phyloP scores from a whole-genome alignment of 1,140 invertebrate species.

The Neotoxoptera formosana region DNA sequence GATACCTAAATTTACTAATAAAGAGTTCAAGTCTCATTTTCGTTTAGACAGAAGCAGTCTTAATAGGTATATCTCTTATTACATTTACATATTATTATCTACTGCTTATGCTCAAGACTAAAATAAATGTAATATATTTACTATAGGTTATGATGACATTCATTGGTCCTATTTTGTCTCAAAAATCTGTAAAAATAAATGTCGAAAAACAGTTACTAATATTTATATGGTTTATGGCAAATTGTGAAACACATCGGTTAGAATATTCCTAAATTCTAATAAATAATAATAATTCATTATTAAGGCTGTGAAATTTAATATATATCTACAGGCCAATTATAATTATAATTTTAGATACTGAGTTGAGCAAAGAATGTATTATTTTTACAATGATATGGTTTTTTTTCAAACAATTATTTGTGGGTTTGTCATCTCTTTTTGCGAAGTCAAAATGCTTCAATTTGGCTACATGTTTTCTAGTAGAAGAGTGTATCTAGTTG shows the following conservation, averaged over 20 bases:
- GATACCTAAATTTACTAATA: not conserved
- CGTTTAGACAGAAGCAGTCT: not conserved
- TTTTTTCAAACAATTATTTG: too few relatives aligned
- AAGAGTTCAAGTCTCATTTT: not conserved
- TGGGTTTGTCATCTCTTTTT: too few relatives aligned
- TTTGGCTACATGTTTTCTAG: too few relatives aligned
- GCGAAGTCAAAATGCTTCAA: too few relatives aligned
- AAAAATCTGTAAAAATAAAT: not conserved
- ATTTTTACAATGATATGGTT: too few relatives aligned
- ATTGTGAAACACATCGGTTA: too few relatives aligned
- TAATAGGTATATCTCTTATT: not conserved
- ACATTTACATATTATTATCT: not conserved
- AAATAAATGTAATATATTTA: not conserved
- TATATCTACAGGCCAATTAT: too few relatives aligned
- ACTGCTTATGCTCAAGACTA: too few relatives aligned
- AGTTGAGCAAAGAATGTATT: not conserved
- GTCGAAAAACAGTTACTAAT: not conserved
- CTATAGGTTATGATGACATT: not conserved
- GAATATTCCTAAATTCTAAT: too few relatives aligned
- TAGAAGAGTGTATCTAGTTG: too few relatives aligned
- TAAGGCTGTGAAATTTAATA: not conserved
- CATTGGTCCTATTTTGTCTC: not conserved
- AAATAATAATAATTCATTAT: too few relatives aligned
- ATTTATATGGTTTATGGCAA: not conserved
- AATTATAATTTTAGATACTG: too few relatives aligned